Base-by-base conservation (phyloP, 1,140 invertebrate genomes). In the Pseudoatta argentina region DNA sequence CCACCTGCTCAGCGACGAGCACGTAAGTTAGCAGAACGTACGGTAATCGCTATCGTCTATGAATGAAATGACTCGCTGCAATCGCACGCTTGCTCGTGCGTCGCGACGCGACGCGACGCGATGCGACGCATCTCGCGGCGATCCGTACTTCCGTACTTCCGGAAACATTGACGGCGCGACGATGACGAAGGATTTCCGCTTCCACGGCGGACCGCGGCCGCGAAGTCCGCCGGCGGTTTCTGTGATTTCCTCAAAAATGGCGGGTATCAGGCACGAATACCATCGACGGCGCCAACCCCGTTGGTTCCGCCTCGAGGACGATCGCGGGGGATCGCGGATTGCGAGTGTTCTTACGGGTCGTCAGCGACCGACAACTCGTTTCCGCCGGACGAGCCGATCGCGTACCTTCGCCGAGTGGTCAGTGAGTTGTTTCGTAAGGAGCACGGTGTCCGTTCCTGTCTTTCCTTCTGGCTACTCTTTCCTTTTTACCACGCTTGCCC, bases 1-100 rank as follows among this genome's bases (percentile, higher is more conserved):
- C 94, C 93, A 94, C 92, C 94, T 92, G 94, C 92, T 93, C 93
- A 94, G 87, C 94, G 93, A 90, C 91, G 91, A 94, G 88, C 94
- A 95, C 94, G 94, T 95, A 95, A 95, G 94, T 95, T 83, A 78
- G 89, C 88, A 66, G 85, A 27, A 48, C 85, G 18, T 21, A 83
- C 66, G 55, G n/a, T 48, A 64, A 76, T 78, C 61, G 61, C 21
- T 66, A 34, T 39, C 67, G n/a, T 75, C 34, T 39, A 44, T 69
- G 24, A 73, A 39, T 66, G 24, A 27, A 69, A 61, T n/a, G 21
- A 24, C 73, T 64, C 30, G 53, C 12, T 24, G 67, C 34, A 59
- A 73, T 82, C 39, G 78, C 5, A 8, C 39, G 14, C n/a, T 24
- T 16, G 21, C n/a, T 79, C 63, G 63, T n/a, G 48, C 79, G 67